Conservation (phyloP, 2,797 vertebrate species). For the Serranus cabrilla region DNA sequence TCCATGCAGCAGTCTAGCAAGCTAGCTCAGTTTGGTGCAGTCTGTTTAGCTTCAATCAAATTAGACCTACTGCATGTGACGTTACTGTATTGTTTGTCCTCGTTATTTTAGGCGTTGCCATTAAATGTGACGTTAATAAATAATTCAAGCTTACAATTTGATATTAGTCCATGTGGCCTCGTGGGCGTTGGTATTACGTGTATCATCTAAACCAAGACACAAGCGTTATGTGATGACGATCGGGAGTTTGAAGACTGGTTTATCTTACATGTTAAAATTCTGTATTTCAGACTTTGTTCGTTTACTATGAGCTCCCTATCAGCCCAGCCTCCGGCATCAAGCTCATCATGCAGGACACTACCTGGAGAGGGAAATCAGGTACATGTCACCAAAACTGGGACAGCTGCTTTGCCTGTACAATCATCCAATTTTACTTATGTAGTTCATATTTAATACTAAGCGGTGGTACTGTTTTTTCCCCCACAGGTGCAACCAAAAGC, state of each 20-base stretch:
- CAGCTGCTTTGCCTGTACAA: background rate
- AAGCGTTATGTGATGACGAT: background rate
- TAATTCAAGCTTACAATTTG: background rate
- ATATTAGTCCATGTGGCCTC: background rate
- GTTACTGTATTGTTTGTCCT: background rate
- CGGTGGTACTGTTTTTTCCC: rapidly evolving
- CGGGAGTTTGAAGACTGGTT: background rate
- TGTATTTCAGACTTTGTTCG: slow-evolving; percentile 74
- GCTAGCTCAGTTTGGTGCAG: background rate
- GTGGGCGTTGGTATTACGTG: background rate
- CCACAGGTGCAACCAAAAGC: slow-evolving; percentile 91
- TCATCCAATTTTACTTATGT: background rate
- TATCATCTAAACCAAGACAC: background rate
- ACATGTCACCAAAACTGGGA: slow-evolving; percentile 14
- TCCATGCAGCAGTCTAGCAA: background rate
- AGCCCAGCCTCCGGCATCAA: slow-evolving; percentile 84
- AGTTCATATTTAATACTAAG: background rate
- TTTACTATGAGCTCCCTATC: slow-evolving; percentile 91
- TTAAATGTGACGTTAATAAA: background rate
- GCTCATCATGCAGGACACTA: slow-evolving; percentile 86
- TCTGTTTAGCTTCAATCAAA: background rate
- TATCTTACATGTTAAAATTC: background rate
- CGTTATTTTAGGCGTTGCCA: too few species aligned
- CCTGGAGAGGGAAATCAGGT: slow-evolving; percentile 91
- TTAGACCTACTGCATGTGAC: background rate